Conservation (phyloP, 2,888 invertebrate species). For the Lochmaea capreae region DNA sequence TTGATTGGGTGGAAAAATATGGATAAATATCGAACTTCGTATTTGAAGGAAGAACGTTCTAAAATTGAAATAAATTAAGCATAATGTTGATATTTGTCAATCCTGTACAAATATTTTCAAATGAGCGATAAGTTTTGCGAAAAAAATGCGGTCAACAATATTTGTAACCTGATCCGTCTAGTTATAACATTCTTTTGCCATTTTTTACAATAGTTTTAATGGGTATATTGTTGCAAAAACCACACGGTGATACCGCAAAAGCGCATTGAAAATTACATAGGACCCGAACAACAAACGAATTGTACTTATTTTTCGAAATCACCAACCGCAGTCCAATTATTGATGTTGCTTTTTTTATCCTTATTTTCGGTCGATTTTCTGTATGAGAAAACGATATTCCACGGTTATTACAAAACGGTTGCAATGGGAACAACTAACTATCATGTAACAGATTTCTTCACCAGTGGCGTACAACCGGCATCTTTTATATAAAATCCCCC, state of each 20-base stretch:
- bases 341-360: conserved; percentile 29
- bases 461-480: conserved; percentile 6
- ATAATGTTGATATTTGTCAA: neutral
- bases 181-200: conserved; percentile 10
- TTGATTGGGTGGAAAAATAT: too few species aligned
- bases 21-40: too few species aligned
- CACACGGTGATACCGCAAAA: conserved; percentile 16
- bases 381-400: conserved; percentile 48
- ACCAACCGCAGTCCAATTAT: conserved; percentile 43
- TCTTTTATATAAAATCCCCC: too few species aligned
- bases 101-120: neutral
- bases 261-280: conserved; percentile 27
- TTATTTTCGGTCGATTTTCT: conserved; percentile 17
- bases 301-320: conserved; percentile 32
- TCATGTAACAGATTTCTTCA: neutral
- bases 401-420: conserved; percentile 45
- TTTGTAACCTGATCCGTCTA: neutral
- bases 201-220: conserved; percentile 16
- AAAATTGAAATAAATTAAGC: too few species aligned
- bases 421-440: conserved; percentile 37
- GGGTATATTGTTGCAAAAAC: conserved; percentile 30
- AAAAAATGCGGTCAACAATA: neutral
- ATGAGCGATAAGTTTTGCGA: neutral
- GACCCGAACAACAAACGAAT: conserved; percentile 25
- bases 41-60: too few species aligned